Percentiles rank a stretch among this genome's conserved stretches.
phyloP scores from a whole-genome alignment of 2,797 vertebrate species.

The Crocidura indochinensis region DNA sequence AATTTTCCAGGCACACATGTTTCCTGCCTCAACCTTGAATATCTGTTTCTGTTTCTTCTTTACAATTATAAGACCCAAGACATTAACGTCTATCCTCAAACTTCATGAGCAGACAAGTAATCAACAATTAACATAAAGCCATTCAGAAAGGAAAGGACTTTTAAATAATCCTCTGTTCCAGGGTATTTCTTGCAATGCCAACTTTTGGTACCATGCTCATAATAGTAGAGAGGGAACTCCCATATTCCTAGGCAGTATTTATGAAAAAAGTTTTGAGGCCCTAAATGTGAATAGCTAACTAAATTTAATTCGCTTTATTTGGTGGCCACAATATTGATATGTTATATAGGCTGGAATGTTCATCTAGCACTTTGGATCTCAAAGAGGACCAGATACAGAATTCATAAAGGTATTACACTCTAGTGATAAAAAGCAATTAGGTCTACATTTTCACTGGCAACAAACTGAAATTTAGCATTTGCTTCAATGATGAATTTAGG shows the following conservation, averaged over 20 bases:
- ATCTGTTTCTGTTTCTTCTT: conserved; percentile 1
- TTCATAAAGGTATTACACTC: not conserved
- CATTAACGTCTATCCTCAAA: not conserved
- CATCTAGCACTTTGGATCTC: not conserved
- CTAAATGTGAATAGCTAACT: not conserved
- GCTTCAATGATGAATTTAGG: conserved; percentile 36
- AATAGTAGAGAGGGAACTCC: not conserved
- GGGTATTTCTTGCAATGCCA: not conserved
- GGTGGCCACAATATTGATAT: not conserved
- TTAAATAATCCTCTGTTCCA: not conserved
- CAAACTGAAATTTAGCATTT: conserved; percentile 31
- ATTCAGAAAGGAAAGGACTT: not conserved
- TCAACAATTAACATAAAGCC: not conserved
- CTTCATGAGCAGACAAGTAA: conserved; percentile 6
- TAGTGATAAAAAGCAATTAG: not conserved
- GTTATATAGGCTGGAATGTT: not conserved
- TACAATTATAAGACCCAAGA: not conserved
- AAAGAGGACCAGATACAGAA: not conserved
- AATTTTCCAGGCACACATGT: not conserved
- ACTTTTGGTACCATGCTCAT: not conserved
- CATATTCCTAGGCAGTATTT: not conserved
- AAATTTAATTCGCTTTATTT: not conserved
- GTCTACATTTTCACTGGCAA: not conserved
- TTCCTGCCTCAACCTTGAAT: not conserved
- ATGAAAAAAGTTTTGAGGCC: not conserved